A percentile compares a stretch with the other conserved stretches of the same genome.
Evolutionary conservation across 1,140 invertebrate genomes (phyloP).

Genomic region (Plutomurus gul): DNA sequence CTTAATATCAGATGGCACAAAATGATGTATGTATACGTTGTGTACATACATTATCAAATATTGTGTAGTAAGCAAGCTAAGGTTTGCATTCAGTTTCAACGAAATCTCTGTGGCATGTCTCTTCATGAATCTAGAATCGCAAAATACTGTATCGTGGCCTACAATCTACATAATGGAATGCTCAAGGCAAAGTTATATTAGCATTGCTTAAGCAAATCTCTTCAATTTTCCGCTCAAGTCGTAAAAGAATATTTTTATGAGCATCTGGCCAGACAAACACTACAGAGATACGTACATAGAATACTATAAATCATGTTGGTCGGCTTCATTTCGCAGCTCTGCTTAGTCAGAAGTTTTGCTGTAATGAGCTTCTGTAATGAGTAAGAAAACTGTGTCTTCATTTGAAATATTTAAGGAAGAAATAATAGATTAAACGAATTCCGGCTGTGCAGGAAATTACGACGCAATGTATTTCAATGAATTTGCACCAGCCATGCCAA

Average conservation of each 20-base stretch:
- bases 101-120: too few species aligned
- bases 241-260: background rate
- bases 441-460: background rate
- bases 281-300: background rate
- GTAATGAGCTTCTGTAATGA: too few species aligned
- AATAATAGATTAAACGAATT: background rate
- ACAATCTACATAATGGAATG: background rate
- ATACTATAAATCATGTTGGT: background rate
- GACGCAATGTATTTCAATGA: conserved; percentile 8
- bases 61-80: too few species aligned
- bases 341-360: background rate
- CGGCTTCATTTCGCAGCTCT: background rate
- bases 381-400: background rate
- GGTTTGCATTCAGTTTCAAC: too few species aligned
- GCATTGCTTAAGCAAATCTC: background rate
- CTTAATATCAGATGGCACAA: too few species aligned
- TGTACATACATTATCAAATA: too few species aligned
- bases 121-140: too few species aligned
- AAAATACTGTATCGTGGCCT: background rate
- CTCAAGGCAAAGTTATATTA: background rate
- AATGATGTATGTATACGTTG: too few species aligned
- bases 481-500: background rate
- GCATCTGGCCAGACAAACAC: background rate
- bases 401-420: too few species aligned
- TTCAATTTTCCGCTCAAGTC: background rate